A percentile compares a stretch with the other conserved stretches of the same genome.
phyloP scores from a whole-genome alignment of 2,797 vertebrate genomes.

The Mus minutoides region DNA sequence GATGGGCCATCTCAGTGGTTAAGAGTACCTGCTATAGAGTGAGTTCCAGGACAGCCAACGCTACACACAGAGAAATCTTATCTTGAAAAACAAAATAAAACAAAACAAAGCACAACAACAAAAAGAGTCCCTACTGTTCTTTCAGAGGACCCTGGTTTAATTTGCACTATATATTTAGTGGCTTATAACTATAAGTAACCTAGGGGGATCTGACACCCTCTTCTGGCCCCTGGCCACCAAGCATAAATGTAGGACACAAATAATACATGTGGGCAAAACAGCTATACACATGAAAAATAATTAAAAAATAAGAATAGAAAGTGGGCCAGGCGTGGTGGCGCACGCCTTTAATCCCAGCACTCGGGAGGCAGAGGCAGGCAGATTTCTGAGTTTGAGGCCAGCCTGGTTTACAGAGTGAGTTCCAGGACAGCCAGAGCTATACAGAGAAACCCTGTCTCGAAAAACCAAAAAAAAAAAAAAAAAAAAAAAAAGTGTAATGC shows the following conservation, averaged over 20 bases:
- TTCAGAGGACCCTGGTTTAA: not conserved
- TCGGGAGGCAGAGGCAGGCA: too few relatives aligned
- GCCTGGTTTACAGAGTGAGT: too few relatives aligned
- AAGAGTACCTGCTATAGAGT: not conserved
- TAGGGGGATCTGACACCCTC: not conserved
- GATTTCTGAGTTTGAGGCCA: too few relatives aligned
- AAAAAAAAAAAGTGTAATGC: too few relatives aligned
- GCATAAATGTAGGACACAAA: not conserved
- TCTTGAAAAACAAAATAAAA: not conserved
- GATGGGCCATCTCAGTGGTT: not conserved
- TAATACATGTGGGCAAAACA: not conserved
- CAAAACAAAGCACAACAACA: too few relatives aligned
- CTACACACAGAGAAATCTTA: not conserved
- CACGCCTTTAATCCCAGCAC: too few relatives aligned
- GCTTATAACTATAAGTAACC: not conserved
- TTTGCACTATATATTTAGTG: not conserved
- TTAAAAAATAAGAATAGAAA: not conserved
- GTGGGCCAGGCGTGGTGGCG: too few relatives aligned
- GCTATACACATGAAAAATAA: not conserved
- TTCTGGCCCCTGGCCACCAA: not conserved
- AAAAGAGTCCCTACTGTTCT: not conserved
- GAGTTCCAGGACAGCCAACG: not conserved
- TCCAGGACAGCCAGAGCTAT: too few relatives aligned
- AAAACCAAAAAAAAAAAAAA: too few relatives aligned
- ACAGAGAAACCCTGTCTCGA: too few relatives aligned